Percentiles rank a stretch among this genome's conserved stretches.
phyloP scores from a whole-genome alignment of 2,797 vertebrate genomes.

The Chelidonichthys spinosus region DNA sequence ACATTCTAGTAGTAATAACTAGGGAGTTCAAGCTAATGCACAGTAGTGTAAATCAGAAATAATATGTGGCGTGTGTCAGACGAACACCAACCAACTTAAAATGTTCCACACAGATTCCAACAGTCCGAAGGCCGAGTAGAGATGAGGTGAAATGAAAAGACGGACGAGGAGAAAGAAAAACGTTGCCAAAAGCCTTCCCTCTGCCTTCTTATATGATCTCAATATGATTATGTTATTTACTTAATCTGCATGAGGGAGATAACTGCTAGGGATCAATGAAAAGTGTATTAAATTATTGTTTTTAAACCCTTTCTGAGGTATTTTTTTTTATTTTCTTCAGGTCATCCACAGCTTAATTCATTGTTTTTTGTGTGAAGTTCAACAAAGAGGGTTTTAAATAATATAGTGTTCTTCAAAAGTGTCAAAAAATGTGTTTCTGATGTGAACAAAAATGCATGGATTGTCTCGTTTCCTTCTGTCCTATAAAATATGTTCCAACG shows the following conservation, averaged over 20 bases:
- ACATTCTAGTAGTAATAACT: conserved; percentile 51
- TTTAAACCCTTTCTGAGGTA: conserved; percentile 48
- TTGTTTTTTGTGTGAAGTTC: conserved; percentile 43
- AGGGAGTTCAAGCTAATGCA: conserved; percentile 59
- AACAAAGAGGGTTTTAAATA: conserved; percentile 56
- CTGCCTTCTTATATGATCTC: conserved; percentile 3
- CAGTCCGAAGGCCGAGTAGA: conserved; percentile 1
- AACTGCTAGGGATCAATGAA: conserved; percentile 22
- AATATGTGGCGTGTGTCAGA: conserved; percentile 34
- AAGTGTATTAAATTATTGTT: conserved; percentile 33
- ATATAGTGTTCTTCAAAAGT: conserved; percentile 55
- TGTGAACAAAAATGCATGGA: conserved; percentile 76
- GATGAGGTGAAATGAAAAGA: conserved; percentile 24
- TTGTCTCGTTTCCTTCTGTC: conserved; percentile 80
- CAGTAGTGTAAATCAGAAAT: conserved; percentile 54
- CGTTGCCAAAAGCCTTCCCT: conserved; percentile 2
- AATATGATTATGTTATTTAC: conserved; percentile 34
- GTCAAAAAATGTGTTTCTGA: conserved; percentile 62
- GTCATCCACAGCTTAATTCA: conserved; percentile 57
- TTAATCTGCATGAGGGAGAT: conserved; percentile 11
- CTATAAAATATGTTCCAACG: conserved; percentile 76
- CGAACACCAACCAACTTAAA: conserved; percentile 29
- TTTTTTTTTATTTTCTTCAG: conserved; percentile 45
- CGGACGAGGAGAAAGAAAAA: not conserved
- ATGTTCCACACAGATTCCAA: conserved; percentile 25